These are phyloP conservation scores for Embidobia sp. DNA, from an alignment of 2,888 invertebrate genomes.

Conservation along the genomic window DNA sequence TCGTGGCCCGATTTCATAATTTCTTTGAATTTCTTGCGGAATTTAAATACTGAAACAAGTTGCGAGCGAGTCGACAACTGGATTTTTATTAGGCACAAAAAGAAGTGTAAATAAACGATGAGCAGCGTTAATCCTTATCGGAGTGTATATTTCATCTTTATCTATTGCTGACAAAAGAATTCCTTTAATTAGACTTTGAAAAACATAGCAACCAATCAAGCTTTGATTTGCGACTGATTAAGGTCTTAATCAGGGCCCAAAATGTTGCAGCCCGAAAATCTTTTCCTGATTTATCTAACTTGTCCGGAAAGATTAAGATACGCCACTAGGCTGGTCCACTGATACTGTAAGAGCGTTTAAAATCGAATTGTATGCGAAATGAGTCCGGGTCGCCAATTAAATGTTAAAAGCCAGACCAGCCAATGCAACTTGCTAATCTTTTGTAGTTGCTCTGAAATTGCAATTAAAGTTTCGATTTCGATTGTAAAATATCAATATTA, in stretches of 20 bases:
- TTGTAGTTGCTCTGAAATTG: no score
- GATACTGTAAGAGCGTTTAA: constrained; percentile 26
- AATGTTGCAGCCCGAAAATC: constrained; percentile 31
- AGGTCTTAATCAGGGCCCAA: constrained; percentile 41
- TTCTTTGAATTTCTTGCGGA: neutral
- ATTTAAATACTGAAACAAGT: neutral
- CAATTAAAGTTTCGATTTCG: no score
- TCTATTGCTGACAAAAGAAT: constrained; percentile 22
- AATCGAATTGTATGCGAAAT: constrained; percentile 31
- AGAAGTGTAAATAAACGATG: constrained; percentile 1
- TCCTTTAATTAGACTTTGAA: constrained; percentile 18
- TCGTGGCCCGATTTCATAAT: constrained; percentile 12
- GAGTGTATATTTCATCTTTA: constrained; percentile 13
- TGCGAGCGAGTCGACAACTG: neutral
- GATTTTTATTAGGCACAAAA: neutral
- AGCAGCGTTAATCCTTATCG: constrained; percentile 9
- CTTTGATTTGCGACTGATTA: constrained; percentile 38
- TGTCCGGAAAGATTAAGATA: constrained; percentile 46
- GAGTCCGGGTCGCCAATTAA: constrained; percentile 19
- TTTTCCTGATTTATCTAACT: constrained; percentile 49
- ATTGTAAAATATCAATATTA: no score
- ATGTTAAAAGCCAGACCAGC: neutral
- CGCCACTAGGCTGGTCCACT: constrained; percentile 3
- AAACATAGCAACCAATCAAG: constrained; percentile 38
- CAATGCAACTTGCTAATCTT: no score